Conservation (phyloP, 2,888 invertebrate genomes). For the Thera britannica region DNA sequence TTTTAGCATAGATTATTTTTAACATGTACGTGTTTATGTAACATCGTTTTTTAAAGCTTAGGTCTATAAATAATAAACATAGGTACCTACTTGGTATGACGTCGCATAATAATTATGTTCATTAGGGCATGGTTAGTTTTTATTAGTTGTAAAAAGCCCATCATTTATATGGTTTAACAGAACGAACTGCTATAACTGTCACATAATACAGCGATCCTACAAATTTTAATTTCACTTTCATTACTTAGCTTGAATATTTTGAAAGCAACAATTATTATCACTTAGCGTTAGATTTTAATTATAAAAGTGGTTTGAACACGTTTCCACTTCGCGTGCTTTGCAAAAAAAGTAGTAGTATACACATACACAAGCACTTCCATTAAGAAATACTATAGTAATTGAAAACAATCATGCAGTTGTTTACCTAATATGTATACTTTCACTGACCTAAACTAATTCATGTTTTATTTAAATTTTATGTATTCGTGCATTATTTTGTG, state of each 20-base stretch:
- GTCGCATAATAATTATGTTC: too few species aligned
- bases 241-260: constrained; percentile 52
- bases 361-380: constrained; percentile 19
- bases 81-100: too few species aligned
- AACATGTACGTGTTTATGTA: too few species aligned
- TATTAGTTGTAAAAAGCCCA: background rate
- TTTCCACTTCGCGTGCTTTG: constrained; percentile 30
- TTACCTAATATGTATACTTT: constrained; percentile 1
- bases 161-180: background rate
- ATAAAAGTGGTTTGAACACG: constrained; percentile 37
- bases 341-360: constrained; percentile 16
- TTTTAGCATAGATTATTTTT: too few species aligned
- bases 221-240: constrained; percentile 52
- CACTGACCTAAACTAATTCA: background rate
- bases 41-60: too few species aligned
- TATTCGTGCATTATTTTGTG: background rate
- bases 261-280: constrained; percentile 55
- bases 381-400: constrained; percentile 9
- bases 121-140: too few species aligned
- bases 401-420: constrained; percentile 7
- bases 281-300: constrained; percentile 65
- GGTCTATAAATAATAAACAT: too few species aligned
- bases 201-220: constrained; percentile 18
- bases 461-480: background rate
- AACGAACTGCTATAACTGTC: constrained; percentile 29